Evolutionary conservation across 2,797 vertebrate genomes (phyloP).

Genomic region (Myotis findleyi): DNA sequence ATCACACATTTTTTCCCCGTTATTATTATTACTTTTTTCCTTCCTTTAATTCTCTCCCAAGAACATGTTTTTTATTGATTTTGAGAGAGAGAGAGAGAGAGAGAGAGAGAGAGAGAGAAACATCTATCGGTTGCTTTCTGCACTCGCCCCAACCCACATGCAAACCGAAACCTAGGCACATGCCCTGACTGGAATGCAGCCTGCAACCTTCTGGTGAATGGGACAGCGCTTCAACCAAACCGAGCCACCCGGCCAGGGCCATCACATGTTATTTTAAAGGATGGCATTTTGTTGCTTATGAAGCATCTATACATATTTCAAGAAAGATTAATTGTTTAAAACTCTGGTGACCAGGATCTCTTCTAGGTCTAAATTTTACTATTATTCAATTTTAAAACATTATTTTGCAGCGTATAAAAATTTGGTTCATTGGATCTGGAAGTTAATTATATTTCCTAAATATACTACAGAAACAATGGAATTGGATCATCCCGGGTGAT

Average conservation of each 20-base stretch:
- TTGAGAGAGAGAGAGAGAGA: not conserved
- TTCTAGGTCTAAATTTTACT: conserved; percentile 22
- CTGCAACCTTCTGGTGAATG: not conserved
- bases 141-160: not conserved
- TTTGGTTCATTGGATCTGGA: conserved; percentile 2
- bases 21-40: not conserved
- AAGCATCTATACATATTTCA: not conserved
- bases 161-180: not conserved
- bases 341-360: not conserved
- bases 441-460: conserved; percentile 53
- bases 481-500: not conserved
- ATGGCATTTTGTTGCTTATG: not conserved
- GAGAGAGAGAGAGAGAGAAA: not conserved
- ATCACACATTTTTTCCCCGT: not conserved
- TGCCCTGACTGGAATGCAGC: not conserved
- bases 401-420: not conserved
- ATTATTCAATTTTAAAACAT: not conserved
- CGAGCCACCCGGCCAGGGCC: not conserved
- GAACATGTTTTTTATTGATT: not conserved
- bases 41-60: not conserved
- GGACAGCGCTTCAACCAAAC: not conserved
- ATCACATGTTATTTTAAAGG: not conserved
- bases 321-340: conserved; percentile 56
- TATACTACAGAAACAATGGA: not conserved
- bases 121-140: not conserved